phyloP scores from a whole-genome alignment of 2,797 vertebrate species.

The Lophura swinhoii region DNA sequence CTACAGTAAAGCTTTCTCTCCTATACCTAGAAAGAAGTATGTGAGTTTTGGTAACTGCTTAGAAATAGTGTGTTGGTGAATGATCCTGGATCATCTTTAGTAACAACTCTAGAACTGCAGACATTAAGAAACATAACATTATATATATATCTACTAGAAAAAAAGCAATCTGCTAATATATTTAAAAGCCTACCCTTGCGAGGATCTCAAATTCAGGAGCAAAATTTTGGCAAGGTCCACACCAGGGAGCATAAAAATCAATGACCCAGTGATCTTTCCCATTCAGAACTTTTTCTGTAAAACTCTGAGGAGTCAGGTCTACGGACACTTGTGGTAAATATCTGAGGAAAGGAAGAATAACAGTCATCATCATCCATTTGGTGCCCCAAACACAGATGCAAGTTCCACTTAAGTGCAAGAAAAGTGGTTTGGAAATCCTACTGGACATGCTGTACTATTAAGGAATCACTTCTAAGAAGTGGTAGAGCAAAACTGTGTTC shows the following conservation, averaged over 20 bases:
- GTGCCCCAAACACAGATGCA: neutral
- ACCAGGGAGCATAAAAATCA: slow-evolving; percentile 98
- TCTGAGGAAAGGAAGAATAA: slow-evolving; percentile 74
- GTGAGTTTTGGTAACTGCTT: neutral
- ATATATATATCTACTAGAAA: too few species aligned
- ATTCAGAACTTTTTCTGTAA: slow-evolving; percentile 86
- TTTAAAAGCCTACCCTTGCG: slow-evolving; percentile 84
- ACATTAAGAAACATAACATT: too few species aligned
- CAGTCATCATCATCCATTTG: neutral
- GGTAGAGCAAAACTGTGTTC: neutral
- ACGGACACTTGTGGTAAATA: slow-evolving; percentile 87
- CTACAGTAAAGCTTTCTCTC: neutral
- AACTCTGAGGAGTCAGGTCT: slow-evolving; percentile 90
- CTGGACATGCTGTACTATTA: neutral
- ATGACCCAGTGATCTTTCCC: slow-evolving; percentile 93
- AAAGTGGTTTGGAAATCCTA: neutral
- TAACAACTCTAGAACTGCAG: too few species aligned
- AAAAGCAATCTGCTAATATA: neutral
- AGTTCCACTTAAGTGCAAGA: neutral
- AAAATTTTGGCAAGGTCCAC: slow-evolving; percentile 94
- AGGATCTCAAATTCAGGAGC: slow-evolving; percentile 95
- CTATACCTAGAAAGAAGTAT: neutral
- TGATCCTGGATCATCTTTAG: too few species aligned
- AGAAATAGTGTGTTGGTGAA: neutral
- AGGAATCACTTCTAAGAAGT: neutral